These are phyloP conservation scores for Tetragnatha versicolor DNA, from an alignment of 1,140 invertebrate species.

Conservation along the genomic window DNA sequence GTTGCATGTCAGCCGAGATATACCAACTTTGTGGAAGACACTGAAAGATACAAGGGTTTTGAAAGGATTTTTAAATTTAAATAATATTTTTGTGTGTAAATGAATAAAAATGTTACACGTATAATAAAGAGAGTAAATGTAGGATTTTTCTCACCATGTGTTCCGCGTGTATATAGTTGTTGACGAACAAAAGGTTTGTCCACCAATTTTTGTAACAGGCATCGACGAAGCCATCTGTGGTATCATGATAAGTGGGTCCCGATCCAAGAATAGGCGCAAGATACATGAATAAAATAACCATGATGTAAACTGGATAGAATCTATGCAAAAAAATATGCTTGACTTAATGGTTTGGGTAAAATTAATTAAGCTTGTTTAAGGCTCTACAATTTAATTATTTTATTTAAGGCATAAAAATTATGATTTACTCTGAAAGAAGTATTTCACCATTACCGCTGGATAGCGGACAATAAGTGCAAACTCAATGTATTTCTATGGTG, in stretches of 20 bases:
- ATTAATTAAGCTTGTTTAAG: background rate
- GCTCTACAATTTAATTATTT: background rate
- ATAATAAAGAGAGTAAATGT: background rate
- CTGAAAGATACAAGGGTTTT: constrained; percentile 34
- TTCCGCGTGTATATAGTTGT: constrained; percentile 78
- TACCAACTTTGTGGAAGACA: constrained; percentile 58
- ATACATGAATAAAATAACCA: constrained; percentile 43
- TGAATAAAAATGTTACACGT: background rate
- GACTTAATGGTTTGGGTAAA: background rate
- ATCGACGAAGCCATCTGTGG: constrained; percentile 26
- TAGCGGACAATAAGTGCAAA: too few relatives aligned
- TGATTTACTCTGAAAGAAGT: background rate
- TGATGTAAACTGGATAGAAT: constrained; percentile 22
- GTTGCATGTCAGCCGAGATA: constrained; percentile 56
- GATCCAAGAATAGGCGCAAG: constrained; percentile 47
- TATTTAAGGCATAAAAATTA: background rate
- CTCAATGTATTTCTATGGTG: too few relatives aligned
- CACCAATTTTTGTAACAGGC: constrained; percentile 56
- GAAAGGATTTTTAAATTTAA: background rate
- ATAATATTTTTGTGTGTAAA: background rate
- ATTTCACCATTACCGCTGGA: too few relatives aligned
- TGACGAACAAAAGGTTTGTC: constrained; percentile 62
- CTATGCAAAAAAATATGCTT: background rate
- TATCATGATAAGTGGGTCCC: constrained; percentile 54
- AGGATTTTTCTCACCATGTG: constrained; percentile 45